These are phyloP conservation scores for Austrofundulus limnaeus DNA, from an alignment of 2,113 vertebrate species.

Conservation along the genomic window DNA sequence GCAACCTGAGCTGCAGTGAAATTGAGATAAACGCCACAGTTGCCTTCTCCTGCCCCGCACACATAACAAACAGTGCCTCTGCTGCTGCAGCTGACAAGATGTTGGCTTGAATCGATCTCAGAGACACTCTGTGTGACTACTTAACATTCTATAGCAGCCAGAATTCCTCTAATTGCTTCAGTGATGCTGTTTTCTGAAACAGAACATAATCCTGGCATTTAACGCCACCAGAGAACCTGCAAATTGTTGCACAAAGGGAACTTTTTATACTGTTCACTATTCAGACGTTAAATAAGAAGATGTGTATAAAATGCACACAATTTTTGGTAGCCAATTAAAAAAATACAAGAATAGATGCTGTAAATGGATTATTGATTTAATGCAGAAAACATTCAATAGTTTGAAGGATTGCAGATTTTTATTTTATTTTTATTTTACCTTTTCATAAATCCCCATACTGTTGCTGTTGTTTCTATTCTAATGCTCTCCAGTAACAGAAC, in stretches of 20 bases:
- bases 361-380: not conserved
- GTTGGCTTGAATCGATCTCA: conserved; percentile 49
- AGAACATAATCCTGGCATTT: conserved; percentile 38
- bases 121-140: conserved; percentile 26
- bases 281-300: conserved; percentile 3
- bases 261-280: not conserved
- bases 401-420: not conserved
- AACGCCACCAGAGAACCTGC: conserved; percentile 11
- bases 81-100: conserved; percentile 31
- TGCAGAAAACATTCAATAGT: not conserved
- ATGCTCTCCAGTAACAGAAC: not conserved
- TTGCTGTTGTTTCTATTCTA: conserved; percentile 10
- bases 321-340: not conserved
- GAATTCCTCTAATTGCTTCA: conserved; percentile 46
- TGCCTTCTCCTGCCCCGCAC: conserved; percentile 7
- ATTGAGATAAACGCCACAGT: conserved; percentile 21
- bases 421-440: no score
- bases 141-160: conserved; percentile 38
- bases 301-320: not conserved
- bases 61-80: conserved; percentile 18
- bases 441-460: not conserved
- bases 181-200: conserved; percentile 36
- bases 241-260: not conserved
- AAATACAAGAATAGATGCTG: no score
- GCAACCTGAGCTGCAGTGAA: conserved; percentile 5